Base-by-base conservation (phyloP, 2,888 invertebrate genomes). In the Girardia tigrina region DNA sequence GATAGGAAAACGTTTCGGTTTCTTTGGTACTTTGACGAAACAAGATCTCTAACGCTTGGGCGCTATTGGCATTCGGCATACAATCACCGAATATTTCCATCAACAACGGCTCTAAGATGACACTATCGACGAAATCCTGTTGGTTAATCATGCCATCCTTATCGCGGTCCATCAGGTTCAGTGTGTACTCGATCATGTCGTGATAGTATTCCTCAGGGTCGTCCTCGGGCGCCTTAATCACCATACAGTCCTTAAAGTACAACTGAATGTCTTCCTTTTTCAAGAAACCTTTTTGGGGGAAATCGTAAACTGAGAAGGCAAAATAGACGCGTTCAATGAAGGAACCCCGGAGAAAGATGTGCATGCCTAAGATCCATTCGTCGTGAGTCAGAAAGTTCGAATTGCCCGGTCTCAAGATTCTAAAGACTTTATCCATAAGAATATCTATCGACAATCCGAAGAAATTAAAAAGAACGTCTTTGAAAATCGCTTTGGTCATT, bases 1-100 rank as follows among this genome's bases (percentile, higher is more conserved):
- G 56, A n/a, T 56, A 56, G n/a, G 56, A 56, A 56, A 56, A 56
- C 23, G 56, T 56, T 16, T n/a, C 56, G 4, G 56, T 56, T 56
- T 56, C 56, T 56, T 56, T 56, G 23, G 4, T 56, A 56, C 56
- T n/a, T 56, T 56, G 56, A 6, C 56, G 4, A 56, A 56, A 56
- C 56, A 56, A 56, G 4, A 56, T 56, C n/a, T 56, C 56, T n/a
- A 56, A 56, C 4, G 56, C 56, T 56, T 56, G 56, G 6, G 56
- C 56, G 23, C 56, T 56, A 56, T 56, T 56, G 23, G 56, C 56
- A 23, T 56, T 74, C 16, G 74, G 74, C 56, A 74, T 26, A 70
- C 26, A n/a, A 23, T 74, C 74, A 2, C 74, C 74, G 26, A 74
- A 42, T 36, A 74, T 27, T 56, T 74, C 74, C 42, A 74, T 26